A percentile compares a stretch with the other conserved stretches of the same genome.
These are phyloP conservation scores for Toxotes lorentzi DNA, from an alignment of 2,797 vertebrate species.

Conservation along the genomic window DNA sequence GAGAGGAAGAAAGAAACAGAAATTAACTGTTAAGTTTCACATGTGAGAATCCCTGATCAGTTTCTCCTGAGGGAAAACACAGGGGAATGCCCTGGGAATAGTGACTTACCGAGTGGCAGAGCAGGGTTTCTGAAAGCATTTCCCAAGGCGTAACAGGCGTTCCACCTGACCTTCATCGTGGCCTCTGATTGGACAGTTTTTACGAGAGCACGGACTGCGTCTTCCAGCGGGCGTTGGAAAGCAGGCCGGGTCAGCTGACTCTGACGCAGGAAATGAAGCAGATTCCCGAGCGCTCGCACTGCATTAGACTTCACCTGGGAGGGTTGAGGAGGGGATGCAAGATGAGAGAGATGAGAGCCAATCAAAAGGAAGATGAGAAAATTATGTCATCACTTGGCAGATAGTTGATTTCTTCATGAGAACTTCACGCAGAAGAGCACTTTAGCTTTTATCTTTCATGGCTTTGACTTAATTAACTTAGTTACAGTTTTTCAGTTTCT, in stretches of 20 bases:
- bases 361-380: not conserved
- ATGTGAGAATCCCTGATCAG: not conserved
- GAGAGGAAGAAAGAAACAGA: not conserved
- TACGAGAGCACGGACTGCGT: constrained; percentile 91
- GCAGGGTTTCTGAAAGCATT: constrained; percentile 95
- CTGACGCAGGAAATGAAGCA: constrained; percentile 93
- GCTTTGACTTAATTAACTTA: too few species aligned
- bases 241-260: constrained; percentile 89
- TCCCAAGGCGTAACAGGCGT: constrained; percentile 96
- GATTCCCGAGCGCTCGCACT: constrained; percentile 93
- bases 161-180: constrained; percentile 98
- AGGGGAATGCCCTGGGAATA: not conserved
- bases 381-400: not conserved
- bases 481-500: too few species aligned
- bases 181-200: constrained; percentile 92
- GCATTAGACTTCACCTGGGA: constrained; percentile 95
- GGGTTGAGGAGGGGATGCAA: not conserved
- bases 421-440: too few species aligned
- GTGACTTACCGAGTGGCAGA: constrained; percentile 90
- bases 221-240: constrained; percentile 90
- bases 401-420: not conserved
- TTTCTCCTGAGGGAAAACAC: not conserved
- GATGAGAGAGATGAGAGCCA: not conserved
- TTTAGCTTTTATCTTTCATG: too few species aligned
- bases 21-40: not conserved